Evolutionary conservation across 2,888 invertebrate species (phyloP), one percentile per base, ranked within the genome.

Genomic region (Drosophila phalerata): DNA sequence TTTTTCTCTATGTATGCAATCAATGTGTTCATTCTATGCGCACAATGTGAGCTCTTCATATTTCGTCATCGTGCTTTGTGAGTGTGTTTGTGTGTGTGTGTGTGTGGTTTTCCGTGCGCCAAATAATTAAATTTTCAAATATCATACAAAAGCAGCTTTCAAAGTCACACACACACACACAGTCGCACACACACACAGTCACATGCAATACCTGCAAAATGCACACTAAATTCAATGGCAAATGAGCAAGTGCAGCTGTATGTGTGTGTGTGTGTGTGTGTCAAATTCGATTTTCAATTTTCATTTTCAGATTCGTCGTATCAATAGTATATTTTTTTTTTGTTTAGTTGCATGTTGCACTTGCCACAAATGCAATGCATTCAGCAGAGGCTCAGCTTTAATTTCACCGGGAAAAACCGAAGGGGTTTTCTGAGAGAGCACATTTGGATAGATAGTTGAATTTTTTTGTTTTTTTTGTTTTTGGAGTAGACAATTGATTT

Each of bases 71-170:
- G 25, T 40, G 61, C 67, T 62, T 63, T 42, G 28, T 28, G 28
- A 6, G 28, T 8, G 5, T 57, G 73, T 47, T 22, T 52, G 28
- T 28, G 28, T 8, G 5, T 57, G 73, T 47, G 30, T 52, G 15
- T 61, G 30, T 67, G 75, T 38, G 47, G 58, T 60, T 65, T 64
- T 81, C 51, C 49, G 51, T 62, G 68, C 58, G 80, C 52, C 83
- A 78, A 88, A 88, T 88, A 85, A 85, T 85, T 85, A 74, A 88
- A 85, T 85, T 85, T 85, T 78, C 80, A 74, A 77, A 80, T 69
- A 53, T 64, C 73, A 78, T 58, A 80, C 78, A 73, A 73, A 79
- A 76, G 85, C 83, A 60, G 64, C 73, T 78, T 72, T 76, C 71
- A 83, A 80, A 88, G 76, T 80, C 83, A 79, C 56, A 69, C 43